These are phyloP conservation scores for Ashinkailepas kermadecensis DNA, from an alignment of 2,888 invertebrate genomes.

Conservation along the genomic window DNA sequence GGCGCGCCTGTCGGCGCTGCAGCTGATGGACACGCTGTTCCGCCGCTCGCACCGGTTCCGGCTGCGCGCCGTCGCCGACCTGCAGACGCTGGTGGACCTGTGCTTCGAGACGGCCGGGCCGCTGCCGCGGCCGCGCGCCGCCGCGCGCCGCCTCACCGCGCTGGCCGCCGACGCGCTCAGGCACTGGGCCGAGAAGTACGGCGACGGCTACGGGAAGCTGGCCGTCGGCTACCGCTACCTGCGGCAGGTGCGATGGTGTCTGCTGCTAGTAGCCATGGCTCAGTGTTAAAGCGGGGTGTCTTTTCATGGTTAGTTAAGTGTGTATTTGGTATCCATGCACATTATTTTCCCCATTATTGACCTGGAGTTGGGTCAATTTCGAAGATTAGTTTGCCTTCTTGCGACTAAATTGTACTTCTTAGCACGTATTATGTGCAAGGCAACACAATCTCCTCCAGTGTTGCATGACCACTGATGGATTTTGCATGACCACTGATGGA, in stretches of 20 bases:
- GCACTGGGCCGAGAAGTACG: conserved; percentile 48
- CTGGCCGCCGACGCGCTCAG: conserved; percentile 45
- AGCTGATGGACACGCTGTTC: conserved; percentile 49
- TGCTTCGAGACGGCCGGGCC: conserved; percentile 41
- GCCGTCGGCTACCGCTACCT: conserved; percentile 45
- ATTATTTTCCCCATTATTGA: too few species aligned
- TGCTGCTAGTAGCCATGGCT: too few species aligned
- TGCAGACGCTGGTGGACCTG: conserved; percentile 29
- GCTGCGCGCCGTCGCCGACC: conserved; percentile 45
- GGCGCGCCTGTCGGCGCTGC: conserved; percentile 48
- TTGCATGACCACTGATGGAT: too few species aligned
- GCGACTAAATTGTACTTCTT: too few species aligned
- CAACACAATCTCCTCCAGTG: too few species aligned
- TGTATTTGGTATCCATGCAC: too few species aligned
- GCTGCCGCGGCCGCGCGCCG: conserved; percentile 48
- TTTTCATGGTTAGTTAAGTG: too few species aligned
- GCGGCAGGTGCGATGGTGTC: conserved; percentile 38
- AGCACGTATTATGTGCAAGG: too few species aligned
- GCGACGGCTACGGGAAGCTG: conserved; percentile 45
- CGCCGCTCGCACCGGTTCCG: conserved; percentile 48
- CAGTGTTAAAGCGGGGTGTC: too few species aligned
- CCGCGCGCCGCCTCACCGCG: conserved; percentile 44
- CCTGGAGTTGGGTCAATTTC: too few species aligned
- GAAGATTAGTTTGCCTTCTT: too few species aligned
- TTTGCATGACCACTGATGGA: too few species aligned